Conservation (phyloP, 2,888 invertebrate species). For the Synergus japonicus region DNA sequence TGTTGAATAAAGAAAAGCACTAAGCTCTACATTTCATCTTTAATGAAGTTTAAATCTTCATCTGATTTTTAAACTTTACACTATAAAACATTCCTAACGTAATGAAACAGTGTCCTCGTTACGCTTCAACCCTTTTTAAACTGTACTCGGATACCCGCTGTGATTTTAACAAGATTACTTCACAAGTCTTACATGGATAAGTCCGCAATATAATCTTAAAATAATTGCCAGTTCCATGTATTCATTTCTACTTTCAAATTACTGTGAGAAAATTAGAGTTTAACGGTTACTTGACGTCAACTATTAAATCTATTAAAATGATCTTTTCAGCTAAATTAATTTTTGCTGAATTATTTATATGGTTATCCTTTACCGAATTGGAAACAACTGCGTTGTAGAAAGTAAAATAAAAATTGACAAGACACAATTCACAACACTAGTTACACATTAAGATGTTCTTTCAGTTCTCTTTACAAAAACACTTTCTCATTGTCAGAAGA, state of each 20-base stretch:
- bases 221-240: constrained; percentile 16
- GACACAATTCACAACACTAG: background rate
- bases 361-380: too few species aligned
- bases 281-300: constrained; percentile 2
- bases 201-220: constrained; percentile 17
- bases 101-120: constrained; percentile 21
- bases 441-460: background rate
- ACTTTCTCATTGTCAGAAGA: too few species aligned
- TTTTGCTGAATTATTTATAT: background rate
- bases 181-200: constrained; percentile 11
- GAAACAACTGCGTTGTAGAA: background rate
- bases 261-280: constrained; percentile 25
- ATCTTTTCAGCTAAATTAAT: background rate
- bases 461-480: background rate
- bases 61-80: constrained; percentile 35
- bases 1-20: too few species aligned
- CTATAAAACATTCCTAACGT: constrained; percentile 17
- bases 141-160: constrained; percentile 40
- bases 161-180: constrained; percentile 37
- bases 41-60: background rate
- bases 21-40: background rate
- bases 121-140: constrained; percentile 36
- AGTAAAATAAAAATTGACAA: background rate
- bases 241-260: background rate
- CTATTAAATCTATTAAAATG: background rate